These are phyloP conservation scores for Argopecten irradians DNA, from an alignment of 1,140 invertebrate species.

Conservation along the genomic window DNA sequence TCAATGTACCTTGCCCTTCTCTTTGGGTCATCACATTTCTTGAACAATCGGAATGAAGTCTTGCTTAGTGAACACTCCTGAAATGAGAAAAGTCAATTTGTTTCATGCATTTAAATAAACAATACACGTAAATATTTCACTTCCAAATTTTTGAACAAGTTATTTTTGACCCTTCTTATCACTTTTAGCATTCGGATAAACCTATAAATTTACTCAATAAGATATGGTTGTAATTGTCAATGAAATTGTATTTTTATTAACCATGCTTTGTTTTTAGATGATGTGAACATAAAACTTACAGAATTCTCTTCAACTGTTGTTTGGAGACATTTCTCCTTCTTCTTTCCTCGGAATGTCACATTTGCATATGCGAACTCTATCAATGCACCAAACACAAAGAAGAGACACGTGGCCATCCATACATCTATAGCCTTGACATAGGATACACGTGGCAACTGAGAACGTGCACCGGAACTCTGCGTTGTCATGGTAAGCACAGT, in stretches of 20 bases:
- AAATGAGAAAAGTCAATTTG: too few relatives aligned
- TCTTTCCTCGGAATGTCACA: constrained; percentile 35
- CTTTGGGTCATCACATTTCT: constrained; percentile 24
- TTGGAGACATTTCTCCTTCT: background rate
- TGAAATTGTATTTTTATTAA: too few relatives aligned
- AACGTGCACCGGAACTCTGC: constrained; percentile 64
- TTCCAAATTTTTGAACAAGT: too few relatives aligned
- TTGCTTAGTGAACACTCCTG: background rate
- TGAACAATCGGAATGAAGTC: background rate
- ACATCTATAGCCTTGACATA: constrained; percentile 87
- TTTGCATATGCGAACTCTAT: constrained; percentile 90
- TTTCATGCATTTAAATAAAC: too few relatives aligned
- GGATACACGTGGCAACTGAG: constrained; percentile 78
- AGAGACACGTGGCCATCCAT: constrained; percentile 93
- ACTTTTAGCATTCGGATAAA: too few relatives aligned
- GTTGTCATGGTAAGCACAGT: constrained; percentile 69
- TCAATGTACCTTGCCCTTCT: constrained; percentile 35
- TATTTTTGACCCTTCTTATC: too few relatives aligned
- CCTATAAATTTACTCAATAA: too few relatives aligned
- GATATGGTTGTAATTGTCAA: too few relatives aligned
- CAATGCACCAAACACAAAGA: constrained; percentile 89
- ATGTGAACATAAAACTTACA: background rate
- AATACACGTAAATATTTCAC: too few relatives aligned
- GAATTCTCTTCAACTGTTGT: background rate
- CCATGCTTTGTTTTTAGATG: too few relatives aligned